Conservation (phyloP, 1,140 invertebrate species). For the Ceratina australensis region DNA sequence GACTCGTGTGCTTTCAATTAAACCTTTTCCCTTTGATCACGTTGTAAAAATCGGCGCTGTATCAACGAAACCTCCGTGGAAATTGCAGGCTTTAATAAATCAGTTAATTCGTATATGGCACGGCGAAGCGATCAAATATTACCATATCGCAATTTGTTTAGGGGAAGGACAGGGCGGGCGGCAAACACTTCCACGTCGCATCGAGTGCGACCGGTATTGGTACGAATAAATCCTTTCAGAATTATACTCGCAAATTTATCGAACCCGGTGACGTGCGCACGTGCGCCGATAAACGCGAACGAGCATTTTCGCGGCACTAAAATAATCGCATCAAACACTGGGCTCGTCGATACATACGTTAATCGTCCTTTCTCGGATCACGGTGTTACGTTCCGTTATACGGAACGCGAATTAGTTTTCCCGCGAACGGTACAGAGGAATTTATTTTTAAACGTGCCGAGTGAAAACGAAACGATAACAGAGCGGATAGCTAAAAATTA, state of each 20-base stretch:
- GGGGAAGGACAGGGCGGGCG: neutral
- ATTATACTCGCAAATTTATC: constrained; percentile 33
- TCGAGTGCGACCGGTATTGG: neutral
- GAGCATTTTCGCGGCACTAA: constrained; percentile 6
- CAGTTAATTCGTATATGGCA: neutral
- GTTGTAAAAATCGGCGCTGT: neutral
- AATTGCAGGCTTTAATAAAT: neutral
- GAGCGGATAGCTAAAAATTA: no score
- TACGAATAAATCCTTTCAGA: constrained; percentile 19
- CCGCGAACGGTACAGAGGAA: neutral
- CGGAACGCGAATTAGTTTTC: neutral
- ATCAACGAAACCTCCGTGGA: neutral
- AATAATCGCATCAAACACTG: constrained; percentile 22
- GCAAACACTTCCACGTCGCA: neutral
- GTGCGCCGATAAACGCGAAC: neutral
- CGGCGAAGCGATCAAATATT: neutral
- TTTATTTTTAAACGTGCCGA: neutral
- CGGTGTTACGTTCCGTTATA: neutral
- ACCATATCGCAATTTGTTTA: neutral
- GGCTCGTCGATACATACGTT: neutral
- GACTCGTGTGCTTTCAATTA: no score
- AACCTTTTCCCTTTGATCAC: no score
- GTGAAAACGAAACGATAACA: neutral
- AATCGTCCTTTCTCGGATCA: constrained; percentile 2
- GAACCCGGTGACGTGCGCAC: neutral